Percentiles rank a stretch among this genome's conserved stretches.
These are phyloP conservation scores for Anseranas semipalmata DNA, from an alignment of 2,113 vertebrate genomes.

Conservation along the genomic window DNA sequence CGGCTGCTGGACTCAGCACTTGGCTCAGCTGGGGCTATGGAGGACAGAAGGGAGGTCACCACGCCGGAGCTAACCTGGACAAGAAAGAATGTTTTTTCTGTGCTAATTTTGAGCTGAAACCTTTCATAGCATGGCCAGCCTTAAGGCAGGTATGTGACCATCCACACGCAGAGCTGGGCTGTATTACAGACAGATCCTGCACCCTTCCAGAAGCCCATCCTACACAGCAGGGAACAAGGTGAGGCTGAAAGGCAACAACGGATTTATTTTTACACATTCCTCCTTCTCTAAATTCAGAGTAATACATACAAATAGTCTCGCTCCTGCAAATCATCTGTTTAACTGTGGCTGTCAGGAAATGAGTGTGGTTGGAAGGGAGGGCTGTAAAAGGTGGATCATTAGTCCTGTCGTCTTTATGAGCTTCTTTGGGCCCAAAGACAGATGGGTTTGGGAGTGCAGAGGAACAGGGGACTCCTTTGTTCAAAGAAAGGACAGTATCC, in stretches of 20 bases:
- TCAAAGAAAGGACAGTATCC: neutral
- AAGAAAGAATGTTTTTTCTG: neutral
- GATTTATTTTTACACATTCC: neutral
- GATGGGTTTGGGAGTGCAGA: neutral
- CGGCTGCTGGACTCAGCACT: neutral
- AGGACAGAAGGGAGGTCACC: neutral
- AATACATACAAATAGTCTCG: neutral
- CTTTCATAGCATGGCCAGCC: accelerated
- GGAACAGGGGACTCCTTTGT: neutral
- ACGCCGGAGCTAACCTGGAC: accelerated
- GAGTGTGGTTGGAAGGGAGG: neutral
- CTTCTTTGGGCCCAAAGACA: neutral
- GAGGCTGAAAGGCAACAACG: neutral
- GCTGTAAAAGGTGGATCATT: neutral
- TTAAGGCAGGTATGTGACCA: neutral
- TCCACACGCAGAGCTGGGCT: accelerated
- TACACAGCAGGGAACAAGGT: neutral
- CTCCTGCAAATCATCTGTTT: neutral
- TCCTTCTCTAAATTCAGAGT: neutral
- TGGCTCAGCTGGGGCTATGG: neutral
- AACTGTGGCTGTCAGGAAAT: neutral
- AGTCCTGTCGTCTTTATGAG: neutral
- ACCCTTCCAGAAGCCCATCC: neutral
- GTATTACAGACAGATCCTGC: neutral
- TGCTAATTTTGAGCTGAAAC: neutral